These are phyloP conservation scores for Tiaroga cobitis DNA, from an alignment of 2,797 vertebrate species.

Conservation along the genomic window DNA sequence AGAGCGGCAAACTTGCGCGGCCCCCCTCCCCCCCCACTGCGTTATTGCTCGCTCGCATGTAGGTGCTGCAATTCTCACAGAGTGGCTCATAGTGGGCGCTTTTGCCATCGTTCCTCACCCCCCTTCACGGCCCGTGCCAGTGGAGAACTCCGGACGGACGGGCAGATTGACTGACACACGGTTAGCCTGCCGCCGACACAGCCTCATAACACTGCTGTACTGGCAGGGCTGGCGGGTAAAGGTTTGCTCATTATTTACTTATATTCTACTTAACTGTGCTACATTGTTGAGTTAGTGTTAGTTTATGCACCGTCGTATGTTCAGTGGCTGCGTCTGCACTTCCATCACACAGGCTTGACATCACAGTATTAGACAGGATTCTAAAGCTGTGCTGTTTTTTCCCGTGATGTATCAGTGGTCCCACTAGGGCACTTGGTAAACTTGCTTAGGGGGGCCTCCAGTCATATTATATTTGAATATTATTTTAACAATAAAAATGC, in stretches of 20 bases:
- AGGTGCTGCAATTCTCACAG: constrained; percentile 52
- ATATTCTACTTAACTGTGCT: background rate
- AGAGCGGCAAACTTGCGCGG: constrained; percentile 9
- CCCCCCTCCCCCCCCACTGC: constrained; percentile 21
- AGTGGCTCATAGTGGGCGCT: constrained; percentile 45
- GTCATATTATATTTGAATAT: background rate
- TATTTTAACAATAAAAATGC: background rate
- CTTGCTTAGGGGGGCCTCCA: background rate
- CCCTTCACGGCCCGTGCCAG: constrained; percentile 65
- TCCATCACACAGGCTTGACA: background rate
- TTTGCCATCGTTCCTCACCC: constrained; percentile 66
- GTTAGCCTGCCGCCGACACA: constrained; percentile 54
- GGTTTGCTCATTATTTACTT: constrained; percentile 27
- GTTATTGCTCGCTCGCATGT: constrained; percentile 46
- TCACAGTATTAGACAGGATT: background rate
- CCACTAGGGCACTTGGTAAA: background rate
- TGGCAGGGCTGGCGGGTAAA: constrained; percentile 42
- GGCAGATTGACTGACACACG: constrained; percentile 63
- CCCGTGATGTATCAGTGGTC: background rate
- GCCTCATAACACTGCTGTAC: constrained; percentile 41
- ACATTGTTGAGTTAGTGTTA: constrained; percentile 18
- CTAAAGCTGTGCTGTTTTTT: background rate
- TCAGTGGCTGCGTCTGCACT: background rate
- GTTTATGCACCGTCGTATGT: constrained; percentile 1
- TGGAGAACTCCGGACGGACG: constrained; percentile 64